Conservation (phyloP, 1,140 invertebrate species). For the Bombus vancouverensis region DNA sequence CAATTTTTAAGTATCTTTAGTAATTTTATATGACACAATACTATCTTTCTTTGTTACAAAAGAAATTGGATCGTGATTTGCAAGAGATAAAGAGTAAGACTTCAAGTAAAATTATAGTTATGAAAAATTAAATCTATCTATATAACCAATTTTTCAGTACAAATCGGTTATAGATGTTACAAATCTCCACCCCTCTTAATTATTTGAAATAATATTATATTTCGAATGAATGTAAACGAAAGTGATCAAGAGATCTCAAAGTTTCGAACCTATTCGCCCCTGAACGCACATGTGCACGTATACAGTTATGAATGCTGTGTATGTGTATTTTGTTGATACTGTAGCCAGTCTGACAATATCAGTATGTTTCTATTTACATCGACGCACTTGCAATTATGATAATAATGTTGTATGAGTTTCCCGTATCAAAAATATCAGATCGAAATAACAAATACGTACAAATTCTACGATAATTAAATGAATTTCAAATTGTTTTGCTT, state of each 20-base stretch:
- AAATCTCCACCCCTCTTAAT: not conserved
- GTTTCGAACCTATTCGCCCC: not conserved
- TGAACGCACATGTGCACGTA: conserved; percentile 1
- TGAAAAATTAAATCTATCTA: not conserved
- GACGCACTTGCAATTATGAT: not conserved
- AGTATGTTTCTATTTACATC: conserved; percentile 32
- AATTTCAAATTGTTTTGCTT: not conserved
- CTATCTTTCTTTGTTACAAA: too few species aligned
- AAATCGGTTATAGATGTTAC: not conserved
- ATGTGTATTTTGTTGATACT: conserved; percentile 8
- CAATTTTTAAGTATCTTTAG: not conserved
- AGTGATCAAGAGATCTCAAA: not conserved
- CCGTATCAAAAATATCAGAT: conserved; percentile 5
- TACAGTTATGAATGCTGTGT: not conserved
- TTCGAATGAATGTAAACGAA: not conserved
- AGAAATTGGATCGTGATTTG: not conserved
- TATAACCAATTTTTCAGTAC: too few species aligned
- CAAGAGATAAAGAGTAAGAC: not conserved
- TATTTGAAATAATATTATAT: not conserved
- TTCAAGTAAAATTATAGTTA: not conserved
- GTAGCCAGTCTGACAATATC: conserved; percentile 36
- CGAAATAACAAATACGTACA: conserved; percentile 5
- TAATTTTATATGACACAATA: not conserved
- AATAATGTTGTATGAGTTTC: not conserved
- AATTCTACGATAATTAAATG: not conserved